Conservation (phyloP, 2,888 invertebrate species). For the Cryptops parisi region DNA sequence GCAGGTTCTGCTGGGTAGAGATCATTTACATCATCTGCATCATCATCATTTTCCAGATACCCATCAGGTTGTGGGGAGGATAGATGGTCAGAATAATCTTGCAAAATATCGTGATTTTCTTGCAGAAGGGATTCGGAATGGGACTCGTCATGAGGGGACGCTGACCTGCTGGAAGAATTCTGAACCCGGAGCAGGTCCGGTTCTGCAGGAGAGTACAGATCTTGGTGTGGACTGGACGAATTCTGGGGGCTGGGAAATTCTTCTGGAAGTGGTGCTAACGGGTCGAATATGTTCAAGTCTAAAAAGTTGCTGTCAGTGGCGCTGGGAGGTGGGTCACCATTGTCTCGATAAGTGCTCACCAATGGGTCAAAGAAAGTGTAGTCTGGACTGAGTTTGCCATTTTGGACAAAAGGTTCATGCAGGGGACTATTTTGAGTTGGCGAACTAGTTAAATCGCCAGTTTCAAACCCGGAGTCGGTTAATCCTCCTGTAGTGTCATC, state of each 20-base stretch:
- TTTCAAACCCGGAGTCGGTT: conserved; percentile 11
- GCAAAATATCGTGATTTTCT: not conserved
- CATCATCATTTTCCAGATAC: no score
- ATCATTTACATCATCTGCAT: not conserved
- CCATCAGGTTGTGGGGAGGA: not conserved
- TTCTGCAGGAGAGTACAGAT: not conserved
- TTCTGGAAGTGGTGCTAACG: conserved; percentile 9
- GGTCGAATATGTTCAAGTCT: conserved; percentile 11
- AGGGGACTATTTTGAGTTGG: conserved; percentile 4
- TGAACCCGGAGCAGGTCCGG: not conserved
- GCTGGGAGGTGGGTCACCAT: conserved; percentile 5
- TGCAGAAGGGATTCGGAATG: not conserved
- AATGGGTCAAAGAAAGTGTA: conserved; percentile 2
- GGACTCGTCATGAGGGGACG: not conserved
- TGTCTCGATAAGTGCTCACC: not conserved
- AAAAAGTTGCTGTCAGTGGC: not conserved
- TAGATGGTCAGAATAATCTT: not conserved
- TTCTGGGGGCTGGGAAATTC: conserved; percentile 12
- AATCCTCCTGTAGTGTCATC: conserved; percentile 2
- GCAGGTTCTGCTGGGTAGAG: not conserved
- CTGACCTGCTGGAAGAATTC: not conserved
- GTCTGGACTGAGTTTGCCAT: conserved; percentile 4
- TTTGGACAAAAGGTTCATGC: conserved; percentile 5
- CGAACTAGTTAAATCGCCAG: conserved; percentile 3
- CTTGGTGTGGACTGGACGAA: conserved; percentile 5